phyloP scores from a whole-genome alignment of 2,888 invertebrate genomes.

The Meteorus colon region DNA sequence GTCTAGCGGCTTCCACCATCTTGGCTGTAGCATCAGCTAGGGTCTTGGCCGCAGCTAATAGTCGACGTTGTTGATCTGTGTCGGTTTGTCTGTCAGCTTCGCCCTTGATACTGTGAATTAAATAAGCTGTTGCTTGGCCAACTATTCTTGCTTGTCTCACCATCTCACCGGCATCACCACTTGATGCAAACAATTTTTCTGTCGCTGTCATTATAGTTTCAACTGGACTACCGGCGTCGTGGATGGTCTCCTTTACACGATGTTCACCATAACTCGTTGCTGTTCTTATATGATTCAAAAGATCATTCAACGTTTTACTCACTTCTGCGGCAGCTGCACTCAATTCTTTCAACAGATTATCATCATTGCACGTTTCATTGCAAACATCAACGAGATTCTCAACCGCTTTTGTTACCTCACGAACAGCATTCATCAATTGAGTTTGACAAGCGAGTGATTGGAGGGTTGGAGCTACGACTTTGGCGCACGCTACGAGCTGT shows the following conservation, averaged over 20 bases:
- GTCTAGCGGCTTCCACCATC: conserved; percentile 97
- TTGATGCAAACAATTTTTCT: conserved; percentile 88
- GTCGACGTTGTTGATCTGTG: conserved; percentile 89
- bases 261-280: conserved; percentile 78
- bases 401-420: conserved; percentile 94
- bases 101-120: conserved; percentile 94
- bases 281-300: conserved; percentile 90
- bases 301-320: conserved; percentile 88
- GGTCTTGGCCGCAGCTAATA: conserved; percentile 95
- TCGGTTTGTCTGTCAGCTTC: conserved; percentile 93
- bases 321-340: conserved; percentile 91
- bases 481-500: conserved; percentile 97
- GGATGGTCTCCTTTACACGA: conserved; percentile 79
- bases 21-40: conserved; percentile 96
- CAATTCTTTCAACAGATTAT: conserved; percentile 82
- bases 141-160: conserved; percentile 92
- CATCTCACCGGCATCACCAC: conserved; percentile 95
- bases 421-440: conserved; percentile 92
- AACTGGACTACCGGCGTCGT: conserved; percentile 80
- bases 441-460: conserved; percentile 89
- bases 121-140: conserved; percentile 94
- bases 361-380: conserved; percentile 82
- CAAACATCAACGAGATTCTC: conserved; percentile 90
- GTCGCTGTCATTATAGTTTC: conserved; percentile 93
- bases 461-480: conserved; percentile 91